Evolutionary conservation across 2,888 invertebrate genomes (phyloP), one percentile per base, ranked within the genome.

Genomic region (Harpalus rubripes): DNA sequence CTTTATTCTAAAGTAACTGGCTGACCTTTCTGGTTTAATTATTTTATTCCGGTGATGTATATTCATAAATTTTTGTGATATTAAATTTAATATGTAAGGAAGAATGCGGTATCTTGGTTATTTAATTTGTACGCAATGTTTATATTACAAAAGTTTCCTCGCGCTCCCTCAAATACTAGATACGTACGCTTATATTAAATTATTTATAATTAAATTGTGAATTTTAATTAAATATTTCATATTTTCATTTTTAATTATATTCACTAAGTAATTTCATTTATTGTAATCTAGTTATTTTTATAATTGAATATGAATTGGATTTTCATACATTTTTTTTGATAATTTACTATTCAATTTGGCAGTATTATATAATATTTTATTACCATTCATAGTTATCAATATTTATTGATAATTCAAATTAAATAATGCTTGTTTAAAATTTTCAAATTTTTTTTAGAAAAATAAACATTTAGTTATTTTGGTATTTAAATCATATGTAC

Each of bases 161-260:
- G 16, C 8, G 8, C 32, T 72, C 72, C 12, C 41, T 72, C 72
- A 72, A 15, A 72, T 44, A 72, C 32, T 32, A 72, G 44, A 41
- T 22, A 41, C 16, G 44, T 68, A 68, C 16, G 39, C 41, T 41
- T 72, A n/a, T 72, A 72, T 72, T 72, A 72, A 72, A 72, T 72
- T 72, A 72, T 32, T 39, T 39, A 72, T 72, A 72, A 72, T 72
- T 72, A 72, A 72, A 72, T 72, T 41, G 72, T 72, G 16, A 72
- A 72, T 72, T 72, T 72, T 72, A 72, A 72, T 72, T 72, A 72
- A 72, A 72, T 72, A 72, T 72, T 63, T 63, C 63, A 63, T 61
- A 61, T 63, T 72, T 72, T 72, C 72, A 72, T 72, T 72, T 72
- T 72, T 72, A 72, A 72, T 72, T 72, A 72, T 72, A 72, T 72